Base-by-base conservation (phyloP, 1,140 invertebrate genomes). In the Pygmarrhopalites habei region DNA sequence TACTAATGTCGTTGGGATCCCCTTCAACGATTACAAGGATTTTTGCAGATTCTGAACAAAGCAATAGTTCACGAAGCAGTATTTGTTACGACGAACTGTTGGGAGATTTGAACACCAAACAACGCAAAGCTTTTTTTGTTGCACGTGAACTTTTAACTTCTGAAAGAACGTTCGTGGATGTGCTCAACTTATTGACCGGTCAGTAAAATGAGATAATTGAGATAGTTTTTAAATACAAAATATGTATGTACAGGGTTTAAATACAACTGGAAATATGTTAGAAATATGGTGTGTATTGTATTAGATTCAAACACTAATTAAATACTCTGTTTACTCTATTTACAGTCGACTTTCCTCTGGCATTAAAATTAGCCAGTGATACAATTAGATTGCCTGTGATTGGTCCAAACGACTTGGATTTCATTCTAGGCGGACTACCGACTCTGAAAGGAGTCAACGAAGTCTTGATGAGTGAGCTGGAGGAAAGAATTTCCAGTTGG, bases 141-240 rank as follows among this genome's bases (percentile, higher is more conserved):
- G 86, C 84, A 2, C 74, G 82, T 68, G 87, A 89, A 76, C 79
- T 89, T 35, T 77, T 83, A 64, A 81, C 81, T 5, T 86, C 86
- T 0, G 87, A 89, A 74, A 78, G 80, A 70, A 81, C 81, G 55
- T 89, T 87, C 75, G 83, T 88, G 7, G 80, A 83, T 74, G 81
- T 84, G 66, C 73, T 89, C 21, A 81, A 80, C 59, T 73, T 89
- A 17, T 79, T 89, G 3, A n/a, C n/a, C n/a, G n/a, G n/a, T n/a
- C n/a, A n/a, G n/a, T n/a, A n/a, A n/a, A n/a, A n/a, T n/a, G n/a
- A n/a, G n/a, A n/a, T n/a, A n/a, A n/a, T n/a, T n/a, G n/a, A n/a
- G n/a, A n/a, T n/a, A n/a, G n/a, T n/a, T n/a, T n/a, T n/a, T n/a
- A n/a, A n/a, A n/a, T n/a, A n/a, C n/a, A n/a, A n/a, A n/a, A n/a